phyloP scores from a whole-genome alignment of 2,888 invertebrate genomes.

The Zygothrica quintamaculata region DNA sequence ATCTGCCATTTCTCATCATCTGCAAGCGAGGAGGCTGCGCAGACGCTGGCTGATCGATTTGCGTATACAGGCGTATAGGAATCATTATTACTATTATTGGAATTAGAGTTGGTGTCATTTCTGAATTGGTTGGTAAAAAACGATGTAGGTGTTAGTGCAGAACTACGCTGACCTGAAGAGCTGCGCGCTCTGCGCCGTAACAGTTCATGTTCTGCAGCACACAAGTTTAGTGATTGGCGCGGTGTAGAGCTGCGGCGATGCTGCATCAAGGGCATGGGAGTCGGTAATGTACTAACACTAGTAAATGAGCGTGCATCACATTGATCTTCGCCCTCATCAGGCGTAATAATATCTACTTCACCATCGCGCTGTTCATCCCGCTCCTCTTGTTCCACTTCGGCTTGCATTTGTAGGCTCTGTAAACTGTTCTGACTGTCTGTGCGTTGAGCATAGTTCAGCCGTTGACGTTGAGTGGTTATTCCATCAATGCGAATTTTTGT shows the following conservation, averaged over 20 bases:
- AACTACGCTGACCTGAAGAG: constrained; percentile 81
- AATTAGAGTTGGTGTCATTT: constrained; percentile 39
- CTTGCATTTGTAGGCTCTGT: constrained; percentile 79
- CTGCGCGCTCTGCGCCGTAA: constrained; percentile 70
- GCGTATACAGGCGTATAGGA: constrained; percentile 84
- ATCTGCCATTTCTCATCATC: constrained; percentile 85
- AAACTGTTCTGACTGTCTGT: constrained; percentile 81
- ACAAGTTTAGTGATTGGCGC: constrained; percentile 73
- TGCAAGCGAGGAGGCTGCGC: constrained; percentile 71
- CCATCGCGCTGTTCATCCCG: constrained; percentile 42
- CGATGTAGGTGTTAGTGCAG: constrained; percentile 83
- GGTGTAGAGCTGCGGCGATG: constrained; percentile 81
- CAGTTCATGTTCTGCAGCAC: constrained; percentile 65
- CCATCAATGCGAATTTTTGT: constrained; percentile 83
- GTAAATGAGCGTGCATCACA: constrained; percentile 68
- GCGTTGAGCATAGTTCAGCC: constrained; percentile 82
- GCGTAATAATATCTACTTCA: neutral
- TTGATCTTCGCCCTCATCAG: constrained; percentile 53
- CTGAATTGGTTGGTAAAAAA: constrained; percentile 74
- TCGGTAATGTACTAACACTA: constrained; percentile 71
- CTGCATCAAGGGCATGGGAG: constrained; percentile 82
- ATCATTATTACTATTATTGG: constrained; percentile 67
- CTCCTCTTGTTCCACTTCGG: constrained; percentile 59
- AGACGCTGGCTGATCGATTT: constrained; percentile 82
- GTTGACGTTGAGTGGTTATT: constrained; percentile 72